Base-by-base conservation (phyloP, 35 echinoderm and acorn worm genomes). In the Ophiothrix spiculata region DNA sequence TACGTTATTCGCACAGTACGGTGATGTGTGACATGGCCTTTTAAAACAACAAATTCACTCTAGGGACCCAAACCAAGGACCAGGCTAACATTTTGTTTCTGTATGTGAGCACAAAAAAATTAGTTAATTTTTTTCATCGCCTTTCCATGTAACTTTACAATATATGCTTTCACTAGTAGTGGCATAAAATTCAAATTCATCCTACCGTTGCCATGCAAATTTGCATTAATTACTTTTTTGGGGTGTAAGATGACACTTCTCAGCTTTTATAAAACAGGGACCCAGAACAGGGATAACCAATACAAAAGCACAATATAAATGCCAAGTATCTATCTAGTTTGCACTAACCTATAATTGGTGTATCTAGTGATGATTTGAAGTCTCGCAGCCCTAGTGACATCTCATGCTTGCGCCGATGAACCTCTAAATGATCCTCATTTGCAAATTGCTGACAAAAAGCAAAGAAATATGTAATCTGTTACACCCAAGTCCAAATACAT, bases 351-450 rank as follows among this genome's bases (percentile, higher is more conserved):
- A 96, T 96, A 74, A 96, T 73, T 14, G 94, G 94, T 37, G 94
- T 96, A 40, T 96, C 94, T 15, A 96, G 83, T 10, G 42, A 82
- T 0, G 94, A 92, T 37, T 92, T 96, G 15, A 92, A 39, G 79
- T 87, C 80, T 39, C 75, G 36, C 32, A 93, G 64, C 21, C 83
- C 77, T 29, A 93, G 85, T 1, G 88, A 81, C 88, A 93, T 91
- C 31, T 97, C 95, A 87, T 97, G 95, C 77, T 97, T 97, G 80
- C 76, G 39, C 6, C 85, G 69, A 76, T 97, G 95, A 0, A 97
- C 95, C 31, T 90, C 87, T 37, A 97, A 85, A 49, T 97, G 95
- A 76, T 97, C 95, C 76, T 93, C 91, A 88, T 97, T 97, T 25
- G 85, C 87, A 88, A 97, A 97, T 74, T 85, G 88, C 95, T 97